Base-by-base conservation (phyloP, 2,888 invertebrate genomes). In the Didymodactylos carnosus region DNA sequence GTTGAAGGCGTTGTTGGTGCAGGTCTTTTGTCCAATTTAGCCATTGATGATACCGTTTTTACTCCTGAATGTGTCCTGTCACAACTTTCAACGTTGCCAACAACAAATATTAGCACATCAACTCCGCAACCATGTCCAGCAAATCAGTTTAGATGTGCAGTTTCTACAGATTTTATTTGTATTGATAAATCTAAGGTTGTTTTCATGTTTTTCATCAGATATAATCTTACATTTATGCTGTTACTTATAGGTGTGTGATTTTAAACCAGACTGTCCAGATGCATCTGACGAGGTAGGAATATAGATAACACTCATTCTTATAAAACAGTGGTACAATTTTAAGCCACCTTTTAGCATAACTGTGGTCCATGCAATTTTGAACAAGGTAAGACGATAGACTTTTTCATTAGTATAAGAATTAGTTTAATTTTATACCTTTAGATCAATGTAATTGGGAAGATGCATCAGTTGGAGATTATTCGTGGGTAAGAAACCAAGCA, bases 181-280 rank as follows among this genome's bases (percentile, higher is more conserved):
- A 73, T 73, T 16, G 70, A 73, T 13, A 46, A 69, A 49, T 27
- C n/a, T n/a, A 69, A 39, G 40, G 73, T 46, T 46, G 29, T 23
- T 39, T 46, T 71, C 19, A 23, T 16, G 35, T n/a, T 23, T 49
- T 70, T 35, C n/a, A n/a, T 39, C 14, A n/a, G 8, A 46, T 23
- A 46, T 27, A 25, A 69, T 25, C n/a, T 14, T 23, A 39, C 11
- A 19, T 35, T 35, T 16, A 19, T 25, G 4, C 40, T 40, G 8
- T 23, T n/a, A n/a, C n/a, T n/a, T 25, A 39, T 40, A 71, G 71
- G n/a, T 76, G n/a, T 76, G 76, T 69, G 70, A 76, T 41, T 76
- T 76, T 72, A 71, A 62, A 29, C 14, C 70, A 14, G 75, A 76
- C 71, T 76, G 76, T 70, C 39, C 69, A 23, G 76, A 76, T 71